Evolutionary conservation across 2,888 invertebrate species (phyloP), one percentile per base, ranked within the genome.

Genomic region (Rhimphoctona megacephalus): DNA sequence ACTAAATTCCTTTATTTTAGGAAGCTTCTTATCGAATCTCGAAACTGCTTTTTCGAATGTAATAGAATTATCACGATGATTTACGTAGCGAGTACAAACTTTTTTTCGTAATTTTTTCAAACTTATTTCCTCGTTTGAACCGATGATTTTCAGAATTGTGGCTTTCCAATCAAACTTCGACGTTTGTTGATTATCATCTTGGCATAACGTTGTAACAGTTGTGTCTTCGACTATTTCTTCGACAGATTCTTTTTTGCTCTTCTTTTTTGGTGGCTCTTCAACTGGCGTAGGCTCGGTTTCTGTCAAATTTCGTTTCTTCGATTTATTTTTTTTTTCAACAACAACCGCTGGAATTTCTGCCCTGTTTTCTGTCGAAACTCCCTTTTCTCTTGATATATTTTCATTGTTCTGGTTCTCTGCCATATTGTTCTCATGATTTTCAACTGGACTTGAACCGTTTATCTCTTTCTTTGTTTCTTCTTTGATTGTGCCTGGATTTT

Each of bases 51-150:
- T 96, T 88, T 96, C 96, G 85, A 95, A 95, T 7, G 95, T 94
- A 76, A 95, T 95, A 8, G 89, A 94, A 30, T 95, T 95, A 39
- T 94, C 94, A 90, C 95, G 95, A 52, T 95, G 92, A 87, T 93
- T 92, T 61, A 94, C 91, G 89, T 97, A 97, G 89, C 96, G 96
- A 70, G 96, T 95, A 1, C 97, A 92, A 9, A 98, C 96, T 94
- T 97, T 98, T 92, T 97, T 97, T 90, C 96, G 96, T 25, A 98
- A 94, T 90, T 97, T 97, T 91, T 97, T 97, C 81, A 97, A 92
- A 0, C 96, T 95, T 66, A 98, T 95, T 90, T 97, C 96, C 88
- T 96, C 96, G 7, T 95, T 96, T 0, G 80, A 67, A 36, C 85
- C 85, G 25, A 94, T 89, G 77, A 92, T 81, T 19, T 92, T 89